Evolutionary conservation across 2,888 invertebrate species (phyloP).

Genomic region (Gisinianus flammeolus): DNA sequence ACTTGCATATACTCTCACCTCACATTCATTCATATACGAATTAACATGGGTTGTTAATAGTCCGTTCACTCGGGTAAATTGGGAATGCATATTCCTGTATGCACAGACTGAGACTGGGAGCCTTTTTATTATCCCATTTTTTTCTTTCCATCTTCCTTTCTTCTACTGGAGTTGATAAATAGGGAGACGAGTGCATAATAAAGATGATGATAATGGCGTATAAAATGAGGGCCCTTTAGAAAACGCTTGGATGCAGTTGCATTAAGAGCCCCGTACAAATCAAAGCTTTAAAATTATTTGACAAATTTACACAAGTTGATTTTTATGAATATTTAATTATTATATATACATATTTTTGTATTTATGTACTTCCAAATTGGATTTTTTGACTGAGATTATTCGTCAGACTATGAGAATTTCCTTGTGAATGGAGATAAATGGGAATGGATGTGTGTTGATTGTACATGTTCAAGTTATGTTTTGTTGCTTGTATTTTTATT

Average conservation of each 20-base stretch:
- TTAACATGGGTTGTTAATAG: background rate
- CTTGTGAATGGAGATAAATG: background rate
- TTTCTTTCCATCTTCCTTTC: background rate
- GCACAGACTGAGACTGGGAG: background rate
- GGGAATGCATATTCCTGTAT: no score
- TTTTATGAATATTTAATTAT: constrained; percentile 14
- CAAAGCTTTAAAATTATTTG: constrained; percentile 18
- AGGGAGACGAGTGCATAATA: background rate
- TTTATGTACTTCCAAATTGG: background rate
- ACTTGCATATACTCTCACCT: background rate
- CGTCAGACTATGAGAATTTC: background rate
- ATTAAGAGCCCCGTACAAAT: constrained; percentile 12
- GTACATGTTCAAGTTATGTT: no score
- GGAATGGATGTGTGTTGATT: background rate
- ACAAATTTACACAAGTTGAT: constrained; percentile 26
- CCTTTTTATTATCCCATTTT: background rate
- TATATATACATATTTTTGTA: background rate
- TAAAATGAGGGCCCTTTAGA: constrained; percentile 21
- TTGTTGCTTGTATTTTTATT: no score
- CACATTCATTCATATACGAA: background rate
- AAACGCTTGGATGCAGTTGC: background rate
- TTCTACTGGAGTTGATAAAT: background rate
- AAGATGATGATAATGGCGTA: background rate
- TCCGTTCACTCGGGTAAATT: no score
- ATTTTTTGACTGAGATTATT: background rate